A percentile compares a stretch with the other conserved stretches of the same genome.
Evolutionary conservation across 2,113 vertebrate genomes (phyloP).

Genomic region (Tupaia tana): DNA sequence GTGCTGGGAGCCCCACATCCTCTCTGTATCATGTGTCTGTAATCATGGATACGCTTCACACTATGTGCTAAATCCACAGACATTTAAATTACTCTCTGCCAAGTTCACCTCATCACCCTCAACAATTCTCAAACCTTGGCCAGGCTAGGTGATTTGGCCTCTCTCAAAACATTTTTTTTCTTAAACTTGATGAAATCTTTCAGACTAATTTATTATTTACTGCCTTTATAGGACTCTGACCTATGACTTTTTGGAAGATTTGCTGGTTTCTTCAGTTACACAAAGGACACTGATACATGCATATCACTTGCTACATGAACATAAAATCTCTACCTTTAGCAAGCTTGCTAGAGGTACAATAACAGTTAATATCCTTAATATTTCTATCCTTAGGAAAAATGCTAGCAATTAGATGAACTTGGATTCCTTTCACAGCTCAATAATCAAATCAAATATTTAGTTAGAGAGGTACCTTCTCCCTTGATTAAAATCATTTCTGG

Average conservation of each 20-base stretch:
- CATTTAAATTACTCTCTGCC: neutral
- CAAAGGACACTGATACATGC: too few species aligned
- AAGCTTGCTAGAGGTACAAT: neutral
- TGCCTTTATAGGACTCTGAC: neutral
- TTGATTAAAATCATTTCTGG: constrained; percentile 16
- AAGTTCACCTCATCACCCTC: neutral
- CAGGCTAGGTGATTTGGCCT: neutral
- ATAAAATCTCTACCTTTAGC: neutral
- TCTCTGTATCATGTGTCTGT: neutral
- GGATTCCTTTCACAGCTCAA: constrained; percentile 24
- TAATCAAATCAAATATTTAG: constrained; percentile 58
- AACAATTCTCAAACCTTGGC: neutral
- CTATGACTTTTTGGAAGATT: neutral
- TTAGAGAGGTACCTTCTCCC: neutral
- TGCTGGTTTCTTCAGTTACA: neutral
- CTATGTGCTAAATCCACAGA: neutral
- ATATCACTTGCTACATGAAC: neutral
- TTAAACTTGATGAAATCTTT: neutral
- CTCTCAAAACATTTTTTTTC: neutral
- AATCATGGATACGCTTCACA: neutral
- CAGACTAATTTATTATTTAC: neutral
- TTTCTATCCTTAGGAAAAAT: neutral
- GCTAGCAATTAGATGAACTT: neutral
- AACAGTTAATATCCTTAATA: neutral
- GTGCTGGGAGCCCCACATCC: too few species aligned